phyloP scores from a whole-genome alignment of 2,888 invertebrate species.

The Dione vanillae region DNA sequence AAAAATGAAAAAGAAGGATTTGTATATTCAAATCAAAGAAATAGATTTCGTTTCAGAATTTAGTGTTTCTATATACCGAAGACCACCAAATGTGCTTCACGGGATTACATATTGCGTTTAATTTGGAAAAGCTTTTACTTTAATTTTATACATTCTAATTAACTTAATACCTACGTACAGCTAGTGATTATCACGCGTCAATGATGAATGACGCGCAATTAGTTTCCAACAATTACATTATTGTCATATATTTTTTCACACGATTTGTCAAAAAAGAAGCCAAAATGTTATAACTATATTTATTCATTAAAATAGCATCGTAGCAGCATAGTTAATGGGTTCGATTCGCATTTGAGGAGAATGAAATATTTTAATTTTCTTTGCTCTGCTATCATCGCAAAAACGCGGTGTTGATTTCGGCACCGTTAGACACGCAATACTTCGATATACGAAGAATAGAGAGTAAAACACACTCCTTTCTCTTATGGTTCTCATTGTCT shows the following conservation, averaged over 20 bases:
- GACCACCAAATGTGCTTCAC: not conserved
- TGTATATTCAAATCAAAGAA: no score
- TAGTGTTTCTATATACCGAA: no score
- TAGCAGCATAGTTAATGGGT: not conserved
- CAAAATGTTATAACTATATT: not conserved
- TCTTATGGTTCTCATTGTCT: no score
- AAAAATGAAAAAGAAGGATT: no score
- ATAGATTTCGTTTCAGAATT: no score
- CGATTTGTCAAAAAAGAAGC: not conserved
- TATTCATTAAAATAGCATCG: not conserved
- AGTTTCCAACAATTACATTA: not conserved
- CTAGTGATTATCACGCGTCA: slow-evolving; percentile 2
- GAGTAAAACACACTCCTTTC: no score
- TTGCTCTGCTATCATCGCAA: no score
- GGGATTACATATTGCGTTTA: not conserved
- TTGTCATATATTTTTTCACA: not conserved
- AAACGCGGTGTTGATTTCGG: no score
- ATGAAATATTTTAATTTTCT: no score
- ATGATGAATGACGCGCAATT: slow-evolving; percentile 1
- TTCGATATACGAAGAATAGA: no score
- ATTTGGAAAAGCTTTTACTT: not conserved
- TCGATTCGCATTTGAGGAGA: no score
- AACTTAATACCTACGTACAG: not conserved
- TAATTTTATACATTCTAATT: not conserved
- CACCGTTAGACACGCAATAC: no score